phyloP scores from a whole-genome alignment of 2,797 vertebrate species.

The Sebastes elongatus region DNA sequence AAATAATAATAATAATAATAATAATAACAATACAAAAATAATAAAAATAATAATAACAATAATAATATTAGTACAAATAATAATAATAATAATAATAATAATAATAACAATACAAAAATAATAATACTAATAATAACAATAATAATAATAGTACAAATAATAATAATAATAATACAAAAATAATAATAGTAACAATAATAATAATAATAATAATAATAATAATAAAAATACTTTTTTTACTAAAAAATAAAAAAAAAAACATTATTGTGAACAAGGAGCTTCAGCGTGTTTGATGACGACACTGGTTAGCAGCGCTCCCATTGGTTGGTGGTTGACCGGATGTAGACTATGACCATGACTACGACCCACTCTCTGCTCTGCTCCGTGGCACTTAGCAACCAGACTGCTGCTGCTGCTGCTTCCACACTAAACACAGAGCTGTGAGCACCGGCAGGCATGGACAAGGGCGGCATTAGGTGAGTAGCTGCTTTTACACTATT shows the following conservation, averaged over 20 bases:
- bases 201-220: not conserved
- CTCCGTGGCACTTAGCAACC: constrained; percentile 75
- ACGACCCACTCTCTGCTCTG: constrained; percentile 56
- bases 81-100: not conserved
- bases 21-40: not conserved
- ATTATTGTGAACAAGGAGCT: constrained; percentile 30
- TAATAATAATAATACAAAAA: not conserved
- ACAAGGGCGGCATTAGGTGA: constrained; percentile 34
- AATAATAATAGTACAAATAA: not conserved
- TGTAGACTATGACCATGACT: constrained; percentile 36
- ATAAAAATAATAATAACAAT: not conserved
- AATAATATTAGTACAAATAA: not conserved
- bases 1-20: not conserved
- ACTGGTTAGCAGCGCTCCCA: constrained; percentile 16
- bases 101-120: not conserved
- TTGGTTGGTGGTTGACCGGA: constrained; percentile 70
- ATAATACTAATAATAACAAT: not conserved
- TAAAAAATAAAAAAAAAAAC: not conserved
- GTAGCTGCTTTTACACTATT: not conserved
- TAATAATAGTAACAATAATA: not conserved
- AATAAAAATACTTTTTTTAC: not conserved
- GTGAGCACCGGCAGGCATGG: not conserved
- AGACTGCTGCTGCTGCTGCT: not conserved
- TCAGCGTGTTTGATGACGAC: constrained; percentile 63
- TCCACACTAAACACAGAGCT: not conserved